phyloP scores from a whole-genome alignment of 2,888 invertebrate species.

The Caenorhabditis plicata region DNA sequence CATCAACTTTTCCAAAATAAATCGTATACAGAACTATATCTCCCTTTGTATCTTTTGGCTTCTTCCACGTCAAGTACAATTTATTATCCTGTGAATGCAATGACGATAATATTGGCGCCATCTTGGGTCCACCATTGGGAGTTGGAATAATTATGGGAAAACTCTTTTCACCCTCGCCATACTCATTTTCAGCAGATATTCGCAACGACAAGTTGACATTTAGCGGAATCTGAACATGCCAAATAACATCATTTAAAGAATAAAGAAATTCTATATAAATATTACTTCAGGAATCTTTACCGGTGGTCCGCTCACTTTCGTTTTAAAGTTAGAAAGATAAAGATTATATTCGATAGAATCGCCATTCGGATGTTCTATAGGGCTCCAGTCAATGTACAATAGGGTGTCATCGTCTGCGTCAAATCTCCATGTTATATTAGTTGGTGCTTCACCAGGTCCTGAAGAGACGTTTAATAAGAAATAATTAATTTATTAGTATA shows the following conservation, averaged over 20 bases:
- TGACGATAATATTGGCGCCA: slow-evolving; percentile 18
- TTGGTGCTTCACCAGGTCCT: slow-evolving; percentile 46
- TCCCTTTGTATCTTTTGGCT: slow-evolving; percentile 21
- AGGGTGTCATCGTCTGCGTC: slow-evolving; percentile 28
- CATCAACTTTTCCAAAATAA: slow-evolving; percentile 4
- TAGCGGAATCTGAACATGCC: slow-evolving; percentile 26
- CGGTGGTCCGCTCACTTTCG: slow-evolving; percentile 24
- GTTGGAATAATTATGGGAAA: slow-evolving; percentile 32
- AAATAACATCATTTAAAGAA: not conserved
- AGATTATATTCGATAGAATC: slow-evolving; percentile 24
- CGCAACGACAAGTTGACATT: slow-evolving; percentile 33
- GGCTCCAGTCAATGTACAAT: slow-evolving; percentile 34
- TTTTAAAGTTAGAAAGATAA: slow-evolving; percentile 26
- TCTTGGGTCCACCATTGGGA: slow-evolving; percentile 37
- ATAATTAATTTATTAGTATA: not conserved
- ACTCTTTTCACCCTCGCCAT: slow-evolving; percentile 39
- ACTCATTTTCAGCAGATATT: slow-evolving; percentile 40
- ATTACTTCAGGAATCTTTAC: slow-evolving; percentile 24
- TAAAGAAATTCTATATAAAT: too few relatives aligned
- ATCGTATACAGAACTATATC: slow-evolving; percentile 17
- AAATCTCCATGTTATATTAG: slow-evolving; percentile 36
- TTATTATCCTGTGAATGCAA: slow-evolving; percentile 17
- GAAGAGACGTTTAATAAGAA: slow-evolving; percentile 2
- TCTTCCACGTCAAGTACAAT: slow-evolving; percentile 18
- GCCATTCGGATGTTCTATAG: slow-evolving; percentile 36